Base-by-base conservation (phyloP, 2,888 invertebrate species). In the Hypena proboscidalis region DNA sequence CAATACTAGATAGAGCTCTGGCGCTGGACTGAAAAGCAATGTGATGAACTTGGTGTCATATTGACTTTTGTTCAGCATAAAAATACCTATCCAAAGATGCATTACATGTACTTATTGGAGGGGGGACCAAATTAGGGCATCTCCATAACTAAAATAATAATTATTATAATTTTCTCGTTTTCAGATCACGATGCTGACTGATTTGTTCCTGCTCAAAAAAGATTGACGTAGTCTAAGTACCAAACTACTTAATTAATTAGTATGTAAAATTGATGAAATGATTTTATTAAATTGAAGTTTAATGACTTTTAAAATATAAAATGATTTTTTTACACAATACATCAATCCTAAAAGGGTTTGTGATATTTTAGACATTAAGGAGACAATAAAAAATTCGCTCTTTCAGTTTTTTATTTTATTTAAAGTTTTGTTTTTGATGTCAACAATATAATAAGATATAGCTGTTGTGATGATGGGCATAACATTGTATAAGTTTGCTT, bases 401-500 rank as follows among this genome's bases (percentile, higher is more conserved):
- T 79, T 82, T 83, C 71, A 73, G 70, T 58, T 67, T 80, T 81
- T 79, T 76, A 77, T 80, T 85, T 85, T 74, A 80, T 78, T 80
- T 76, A 77, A 58, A 59, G 62, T 77, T 77, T 79, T 83, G 77
- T 77, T 80, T 80, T 81, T 77, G 72, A 77, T 73, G 74, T 85
- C 78, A 83, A 83, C 79, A 85, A 80, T 76, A 71, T 63, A 67
- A 74, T 70, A 71, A 66, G 51, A 65, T 63, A 54, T 26, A 55
- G 51, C 38, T 48, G 41, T 44, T 65, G 65, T 64, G 61, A 60
- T 64, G 54, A 40, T 55, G 33, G 22, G 37, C 33, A 15, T 40
- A 56, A 62, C 38, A 53, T 46, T 53, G 33, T 59, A 41, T 37
- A 31, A 39, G 15, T 26, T 27, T 37, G 19, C 20, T 31, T 40